Percentiles rank a stretch among this genome's conserved stretches.
phyloP scores from a whole-genome alignment of 2,888 invertebrate species.

The Drosophila atroscutellata region DNA sequence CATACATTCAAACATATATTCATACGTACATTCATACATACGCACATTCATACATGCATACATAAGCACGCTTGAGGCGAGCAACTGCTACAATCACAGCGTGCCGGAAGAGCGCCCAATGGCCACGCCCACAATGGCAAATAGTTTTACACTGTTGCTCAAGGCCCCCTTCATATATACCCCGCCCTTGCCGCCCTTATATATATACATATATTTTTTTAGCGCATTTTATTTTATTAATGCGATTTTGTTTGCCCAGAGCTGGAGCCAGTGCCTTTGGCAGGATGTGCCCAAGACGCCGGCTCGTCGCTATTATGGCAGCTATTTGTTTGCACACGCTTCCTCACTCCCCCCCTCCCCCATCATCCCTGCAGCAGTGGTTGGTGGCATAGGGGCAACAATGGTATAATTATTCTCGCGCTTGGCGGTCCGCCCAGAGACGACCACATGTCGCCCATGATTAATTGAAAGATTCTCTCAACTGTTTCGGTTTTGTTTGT shows the following conservation, averaged over 20 bases:
- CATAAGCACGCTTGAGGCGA: neutral
- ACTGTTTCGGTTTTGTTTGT: conserved; percentile 54
- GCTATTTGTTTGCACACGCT: conserved; percentile 70
- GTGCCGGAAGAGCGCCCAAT: conserved; percentile 11
- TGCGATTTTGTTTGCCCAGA: conserved; percentile 59
- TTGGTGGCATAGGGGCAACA: conserved; percentile 45
- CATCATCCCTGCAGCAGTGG: neutral
- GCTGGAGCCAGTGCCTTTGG: conserved; percentile 2
- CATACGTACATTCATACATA: neutral
- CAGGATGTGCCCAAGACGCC: conserved; percentile 51
- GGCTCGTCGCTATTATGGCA: conserved; percentile 65
- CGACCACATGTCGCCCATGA: conserved; percentile 78
- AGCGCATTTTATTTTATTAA: conserved; percentile 69
- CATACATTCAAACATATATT: neutral
- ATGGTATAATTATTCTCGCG: conserved; percentile 74
- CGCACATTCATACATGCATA: neutral
- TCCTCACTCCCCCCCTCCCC: neutral
- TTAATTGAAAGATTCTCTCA: conserved; percentile 76
- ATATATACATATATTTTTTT: conserved; percentile 14
- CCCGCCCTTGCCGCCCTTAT: neutral
- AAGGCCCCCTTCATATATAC: neutral
- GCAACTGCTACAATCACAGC: conserved; percentile 28
- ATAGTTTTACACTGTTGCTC: conserved; percentile 46
- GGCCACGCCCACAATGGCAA: conserved; percentile 59
- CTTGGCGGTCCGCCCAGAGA: conserved; percentile 66